Percentiles rank a stretch among this genome's conserved stretches.
phyloP scores from a whole-genome alignment of 2,888 invertebrate genomes.

The Cryptus armator region DNA sequence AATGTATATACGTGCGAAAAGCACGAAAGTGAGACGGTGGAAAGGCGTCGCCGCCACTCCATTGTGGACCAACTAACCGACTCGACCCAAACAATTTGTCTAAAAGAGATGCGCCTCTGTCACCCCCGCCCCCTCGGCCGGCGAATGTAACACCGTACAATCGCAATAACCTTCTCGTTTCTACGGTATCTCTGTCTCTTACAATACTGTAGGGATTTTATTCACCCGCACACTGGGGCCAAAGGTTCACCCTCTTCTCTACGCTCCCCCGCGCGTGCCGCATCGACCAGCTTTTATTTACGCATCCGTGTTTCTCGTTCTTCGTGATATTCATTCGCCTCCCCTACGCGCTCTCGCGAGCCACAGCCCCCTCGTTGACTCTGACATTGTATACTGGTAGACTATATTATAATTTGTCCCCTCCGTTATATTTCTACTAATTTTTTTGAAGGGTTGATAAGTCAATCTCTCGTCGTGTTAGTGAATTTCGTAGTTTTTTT shows the following conservation, averaged over 20 bases:
- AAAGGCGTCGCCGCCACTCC: conserved; percentile 76
- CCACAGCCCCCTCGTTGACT: conserved; percentile 41
- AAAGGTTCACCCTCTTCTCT: conserved; percentile 63
- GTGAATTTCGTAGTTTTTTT: neutral
- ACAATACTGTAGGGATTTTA: conserved; percentile 35
- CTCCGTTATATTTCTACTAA: conserved; percentile 34
- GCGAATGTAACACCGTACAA: conserved; percentile 65
- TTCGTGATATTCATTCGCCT: conserved; percentile 35
- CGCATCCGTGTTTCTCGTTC: conserved; percentile 60
- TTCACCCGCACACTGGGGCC: conserved; percentile 50
- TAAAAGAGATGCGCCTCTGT: conserved; percentile 78
- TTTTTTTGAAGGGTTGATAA: conserved; percentile 27
- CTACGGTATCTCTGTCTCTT: conserved; percentile 44
- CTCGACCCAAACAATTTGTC: conserved; percentile 85
- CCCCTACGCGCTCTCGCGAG: conserved; percentile 13
- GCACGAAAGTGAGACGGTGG: neutral
- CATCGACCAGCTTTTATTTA: conserved; percentile 64
- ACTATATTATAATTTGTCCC: neutral
- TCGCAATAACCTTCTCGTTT: conserved; percentile 44
- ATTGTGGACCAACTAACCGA: conserved; percentile 83
- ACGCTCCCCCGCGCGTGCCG: conserved; percentile 27
- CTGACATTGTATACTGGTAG: conserved; percentile 16
- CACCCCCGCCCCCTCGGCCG: conserved; percentile 67
- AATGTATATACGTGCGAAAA: neutral
- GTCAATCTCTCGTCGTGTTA: conserved; percentile 3